These are phyloP conservation scores for Drosophila quasianomalipes DNA, from an alignment of 2,888 invertebrate genomes.

Conservation along the genomic window DNA sequence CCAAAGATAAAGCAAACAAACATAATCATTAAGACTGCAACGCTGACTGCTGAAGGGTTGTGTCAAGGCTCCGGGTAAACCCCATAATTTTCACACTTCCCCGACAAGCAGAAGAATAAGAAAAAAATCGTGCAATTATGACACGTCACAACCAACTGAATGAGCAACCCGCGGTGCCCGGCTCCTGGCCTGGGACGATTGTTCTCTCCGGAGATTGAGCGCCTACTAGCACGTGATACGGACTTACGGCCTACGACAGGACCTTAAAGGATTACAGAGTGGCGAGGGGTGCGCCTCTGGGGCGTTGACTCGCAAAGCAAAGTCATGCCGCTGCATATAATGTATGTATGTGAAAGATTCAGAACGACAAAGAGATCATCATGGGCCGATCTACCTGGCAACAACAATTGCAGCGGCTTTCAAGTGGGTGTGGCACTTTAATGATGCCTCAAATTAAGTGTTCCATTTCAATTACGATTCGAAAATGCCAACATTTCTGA, in stretches of 20 bases:
- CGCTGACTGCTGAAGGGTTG: slow-evolving; percentile 56
- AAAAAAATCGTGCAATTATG: slow-evolving; percentile 74
- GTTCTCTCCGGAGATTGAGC: slow-evolving; percentile 42
- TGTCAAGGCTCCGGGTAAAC: slow-evolving; percentile 42
- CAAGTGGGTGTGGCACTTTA: slow-evolving; percentile 77
- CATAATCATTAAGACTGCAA: slow-evolving; percentile 60
- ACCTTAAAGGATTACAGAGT: slow-evolving; percentile 67
- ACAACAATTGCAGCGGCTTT: slow-evolving; percentile 13
- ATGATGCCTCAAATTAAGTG: slow-evolving; percentile 78
- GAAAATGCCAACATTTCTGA: slow-evolving; percentile 22
- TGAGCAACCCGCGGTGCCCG: slow-evolving; percentile 60
- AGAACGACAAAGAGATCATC: slow-evolving; percentile 38
- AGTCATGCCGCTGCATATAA: slow-evolving; percentile 71
- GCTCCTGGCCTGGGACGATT: slow-evolving; percentile 21
- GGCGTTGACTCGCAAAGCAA: slow-evolving; percentile 66
- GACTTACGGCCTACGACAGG: slow-evolving; percentile 21
- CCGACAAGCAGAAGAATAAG: slow-evolving; percentile 6
- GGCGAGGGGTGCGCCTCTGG: slow-evolving; percentile 48
- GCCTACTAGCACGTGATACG: slow-evolving; percentile 74
- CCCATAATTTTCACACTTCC: slow-evolving; percentile 79
- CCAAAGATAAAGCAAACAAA: slow-evolving; percentile 73
- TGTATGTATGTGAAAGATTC: slow-evolving; percentile 19
- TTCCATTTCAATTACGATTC: slow-evolving; percentile 58
- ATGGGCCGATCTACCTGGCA: slow-evolving; percentile 31
- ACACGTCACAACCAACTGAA: slow-evolving; percentile 62